Conservation (phyloP, 1,140 invertebrate species). For the Hormaphis cornu region DNA sequence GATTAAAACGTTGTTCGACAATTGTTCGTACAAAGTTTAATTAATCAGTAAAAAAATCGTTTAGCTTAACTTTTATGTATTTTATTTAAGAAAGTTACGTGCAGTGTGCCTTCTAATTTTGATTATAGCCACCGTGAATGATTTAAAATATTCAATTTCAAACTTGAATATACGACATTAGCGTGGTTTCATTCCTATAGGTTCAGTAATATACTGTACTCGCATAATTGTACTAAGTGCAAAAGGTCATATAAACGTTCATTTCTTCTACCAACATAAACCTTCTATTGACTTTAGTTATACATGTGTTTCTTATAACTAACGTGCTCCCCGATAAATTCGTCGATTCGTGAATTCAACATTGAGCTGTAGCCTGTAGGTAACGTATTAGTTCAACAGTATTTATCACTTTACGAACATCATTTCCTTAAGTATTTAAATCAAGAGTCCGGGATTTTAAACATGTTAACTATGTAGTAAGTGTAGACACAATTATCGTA, state of each 20-base stretch:
- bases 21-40: background rate
- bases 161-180: background rate
- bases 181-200: background rate
- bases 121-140: background rate
- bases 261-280: constrained; percentile 16
- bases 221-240: constrained; percentile 15
- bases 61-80: too few relatives aligned
- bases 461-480: too few relatives aligned
- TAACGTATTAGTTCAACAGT: background rate
- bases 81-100: background rate
- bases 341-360: background rate
- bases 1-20: too few relatives aligned
- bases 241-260: constrained; percentile 21
- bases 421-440: too few relatives aligned
- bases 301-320: constrained; percentile 12
- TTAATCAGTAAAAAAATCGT: background rate
- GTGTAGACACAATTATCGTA: too few relatives aligned
- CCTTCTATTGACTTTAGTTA: background rate
- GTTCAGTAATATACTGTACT: constrained; percentile 6
- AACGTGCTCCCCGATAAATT: constrained; percentile 4
- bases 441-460: too few relatives aligned
- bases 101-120: background rate
- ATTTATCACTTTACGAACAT: background rate
- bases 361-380: constrained; percentile 7
- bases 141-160: constrained; percentile 10